Conservation (phyloP, 1,140 invertebrate genomes). For the Oppia nitens region DNA sequence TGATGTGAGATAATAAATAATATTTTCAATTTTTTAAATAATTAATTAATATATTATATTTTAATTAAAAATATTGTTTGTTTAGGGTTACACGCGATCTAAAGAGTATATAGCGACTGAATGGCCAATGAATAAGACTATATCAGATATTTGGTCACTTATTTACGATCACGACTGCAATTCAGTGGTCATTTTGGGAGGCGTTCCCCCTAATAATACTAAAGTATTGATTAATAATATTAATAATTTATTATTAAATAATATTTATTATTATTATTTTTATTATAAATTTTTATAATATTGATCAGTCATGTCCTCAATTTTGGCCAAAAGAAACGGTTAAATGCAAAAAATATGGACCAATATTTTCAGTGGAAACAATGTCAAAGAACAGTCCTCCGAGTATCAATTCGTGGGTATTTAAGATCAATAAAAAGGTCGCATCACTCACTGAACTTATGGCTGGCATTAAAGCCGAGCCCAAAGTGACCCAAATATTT, state of each 20-base stretch:
- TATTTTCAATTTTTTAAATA: background rate
- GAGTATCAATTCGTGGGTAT: slow-evolving; percentile 90
- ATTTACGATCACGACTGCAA: slow-evolving; percentile 95
- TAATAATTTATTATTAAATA: no score
- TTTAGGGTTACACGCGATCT: slow-evolving; percentile 82
- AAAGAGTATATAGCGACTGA: slow-evolving; percentile 92
- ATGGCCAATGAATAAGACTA: slow-evolving; percentile 80
- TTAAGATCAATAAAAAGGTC: slow-evolving; percentile 90
- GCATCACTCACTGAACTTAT: slow-evolving; percentile 81
- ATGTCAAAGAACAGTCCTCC: slow-evolving; percentile 82
- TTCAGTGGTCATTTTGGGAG: slow-evolving; percentile 80
- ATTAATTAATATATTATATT: background rate
- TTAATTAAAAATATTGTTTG: background rate
- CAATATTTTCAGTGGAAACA: slow-evolving; percentile 84
- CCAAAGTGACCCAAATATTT: slow-evolving; percentile 79
- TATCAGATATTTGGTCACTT: slow-evolving; percentile 89
- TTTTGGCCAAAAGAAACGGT: slow-evolving; percentile 73
- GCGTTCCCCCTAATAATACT: slow-evolving; percentile 40
- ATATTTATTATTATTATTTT: no score
- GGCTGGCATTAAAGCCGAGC: slow-evolving; percentile 82
- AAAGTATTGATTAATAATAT: no score
- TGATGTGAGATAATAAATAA: slow-evolving; percentile 55
- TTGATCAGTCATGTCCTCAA: slow-evolving; percentile 66
- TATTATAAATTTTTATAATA: no score
- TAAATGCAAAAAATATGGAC: slow-evolving; percentile 67